Conservation (phyloP, 2,888 invertebrate genomes). For the Morpho helenor region DNA sequence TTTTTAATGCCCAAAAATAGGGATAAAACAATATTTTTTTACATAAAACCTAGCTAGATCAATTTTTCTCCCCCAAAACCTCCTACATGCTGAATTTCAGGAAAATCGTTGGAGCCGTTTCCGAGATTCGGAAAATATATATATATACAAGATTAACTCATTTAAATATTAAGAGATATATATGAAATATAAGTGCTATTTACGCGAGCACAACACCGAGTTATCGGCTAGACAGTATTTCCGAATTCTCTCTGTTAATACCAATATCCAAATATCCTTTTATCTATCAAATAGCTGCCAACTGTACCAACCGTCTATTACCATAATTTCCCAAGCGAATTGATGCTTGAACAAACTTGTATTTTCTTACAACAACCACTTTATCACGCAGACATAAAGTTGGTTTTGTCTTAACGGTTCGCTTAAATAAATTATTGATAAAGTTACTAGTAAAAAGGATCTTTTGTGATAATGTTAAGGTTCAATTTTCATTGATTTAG, state of each 20-base stretch:
- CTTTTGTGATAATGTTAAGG: not conserved
- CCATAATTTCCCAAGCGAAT: conserved; percentile 40
- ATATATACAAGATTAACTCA: no score
- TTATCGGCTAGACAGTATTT: conserved; percentile 11
- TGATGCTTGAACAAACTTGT: conserved; percentile 18
- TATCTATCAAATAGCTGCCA: conserved; percentile 39
- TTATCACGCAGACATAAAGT: conserved; percentile 7
- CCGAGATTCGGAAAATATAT: no score
- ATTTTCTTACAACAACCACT: not conserved
- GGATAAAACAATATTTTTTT: no score
- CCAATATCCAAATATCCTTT: conserved; percentile 37
- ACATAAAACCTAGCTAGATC: no score
- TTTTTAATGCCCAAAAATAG: no score
- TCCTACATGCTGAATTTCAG: no score
- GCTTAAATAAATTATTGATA: not conserved
- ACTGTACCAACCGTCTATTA: conserved; percentile 35
- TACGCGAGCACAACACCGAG: not conserved
- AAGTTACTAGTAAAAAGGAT: no score
- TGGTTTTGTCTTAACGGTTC: conserved; percentile 1
- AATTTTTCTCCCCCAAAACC: no score
- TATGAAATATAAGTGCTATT: no score
- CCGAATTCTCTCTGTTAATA: conserved; percentile 33
- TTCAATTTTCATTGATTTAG: not conserved
- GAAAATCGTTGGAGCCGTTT: no score
- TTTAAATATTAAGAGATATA: no score